Evolutionary conservation across 2,797 vertebrate species (phyloP).

Genomic region (Microtus californicus): DNA sequence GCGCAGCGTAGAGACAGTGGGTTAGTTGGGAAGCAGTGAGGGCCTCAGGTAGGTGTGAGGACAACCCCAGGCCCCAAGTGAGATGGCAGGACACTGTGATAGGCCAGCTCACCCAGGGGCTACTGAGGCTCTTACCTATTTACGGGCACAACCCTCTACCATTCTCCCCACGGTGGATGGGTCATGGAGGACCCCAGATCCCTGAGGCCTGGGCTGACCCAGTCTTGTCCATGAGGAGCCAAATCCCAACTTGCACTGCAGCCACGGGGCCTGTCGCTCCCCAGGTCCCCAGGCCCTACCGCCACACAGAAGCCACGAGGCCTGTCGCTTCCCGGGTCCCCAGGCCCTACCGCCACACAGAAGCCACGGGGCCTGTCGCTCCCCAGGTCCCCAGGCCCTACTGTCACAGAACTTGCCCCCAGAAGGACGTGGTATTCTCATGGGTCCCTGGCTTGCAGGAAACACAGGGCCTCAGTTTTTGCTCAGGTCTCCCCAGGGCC

Average conservation of each 20-base stretch:
- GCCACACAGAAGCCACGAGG: not conserved
- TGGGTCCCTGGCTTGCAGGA: not conserved
- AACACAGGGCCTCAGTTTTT: not conserved
- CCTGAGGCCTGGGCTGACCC: not conserved
- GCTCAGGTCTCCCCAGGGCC: not conserved
- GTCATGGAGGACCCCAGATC: not conserved
- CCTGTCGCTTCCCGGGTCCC: not conserved
- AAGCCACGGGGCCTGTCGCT: not conserved
- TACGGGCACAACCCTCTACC: not conserved
- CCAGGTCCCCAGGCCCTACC: fast-evolving
- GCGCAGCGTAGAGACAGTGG: not conserved
- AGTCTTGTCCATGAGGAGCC: not conserved
- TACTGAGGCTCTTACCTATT: not conserved
- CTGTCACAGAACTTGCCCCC: fast-evolving
- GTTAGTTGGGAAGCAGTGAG: not conserved
- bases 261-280: not conserved
- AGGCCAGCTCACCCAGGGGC: not conserved
- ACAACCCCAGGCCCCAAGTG: not conserved
- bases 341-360: fast-evolving
- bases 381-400: fast-evolving
- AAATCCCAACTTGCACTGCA: not conserved
- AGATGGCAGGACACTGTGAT: not conserved
- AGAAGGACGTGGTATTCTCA: fast-evolving
- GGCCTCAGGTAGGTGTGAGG: not conserved
- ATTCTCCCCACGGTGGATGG: not conserved